phyloP scores from a whole-genome alignment of 2,113 vertebrate species.

The Indri indri region DNA sequence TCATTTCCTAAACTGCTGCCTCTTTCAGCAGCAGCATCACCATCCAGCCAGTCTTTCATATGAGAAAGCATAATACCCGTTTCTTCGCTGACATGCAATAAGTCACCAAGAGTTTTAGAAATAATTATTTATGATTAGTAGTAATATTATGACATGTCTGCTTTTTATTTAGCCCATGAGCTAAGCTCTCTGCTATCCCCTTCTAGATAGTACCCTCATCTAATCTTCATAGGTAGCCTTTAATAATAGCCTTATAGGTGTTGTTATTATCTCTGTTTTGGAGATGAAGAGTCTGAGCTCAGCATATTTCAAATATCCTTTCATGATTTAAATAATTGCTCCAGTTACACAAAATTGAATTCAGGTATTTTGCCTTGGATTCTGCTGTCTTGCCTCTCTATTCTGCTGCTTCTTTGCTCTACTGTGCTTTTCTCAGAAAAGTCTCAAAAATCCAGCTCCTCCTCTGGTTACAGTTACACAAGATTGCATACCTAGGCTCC shows the following conservation, averaged over 20 bases:
- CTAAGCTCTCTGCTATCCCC: background rate
- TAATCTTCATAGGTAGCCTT: background rate
- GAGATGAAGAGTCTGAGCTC: background rate
- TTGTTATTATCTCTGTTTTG: background rate
- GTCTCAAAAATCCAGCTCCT: background rate
- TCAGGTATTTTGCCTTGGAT: background rate
- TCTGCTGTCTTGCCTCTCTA: background rate
- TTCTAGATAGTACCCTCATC: background rate
- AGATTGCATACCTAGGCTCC: background rate
- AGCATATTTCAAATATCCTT: background rate
- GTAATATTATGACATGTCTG: background rate
- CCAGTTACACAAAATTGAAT: background rate
- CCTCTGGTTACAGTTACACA: background rate
- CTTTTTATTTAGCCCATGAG: background rate
- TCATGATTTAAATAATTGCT: conserved; percentile 18
- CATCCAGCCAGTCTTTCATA: background rate
- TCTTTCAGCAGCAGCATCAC: background rate
- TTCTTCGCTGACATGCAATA: background rate
- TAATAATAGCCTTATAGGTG: background rate
- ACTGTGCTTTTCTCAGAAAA: background rate
- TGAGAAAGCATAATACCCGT: background rate
- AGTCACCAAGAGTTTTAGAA: background rate
- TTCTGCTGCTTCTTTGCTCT: background rate
- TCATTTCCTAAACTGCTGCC: background rate
- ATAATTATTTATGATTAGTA: background rate